Evolutionary conservation across 2,888 invertebrate genomes (phyloP).

Genomic region (Cheilosia vulpina): DNA sequence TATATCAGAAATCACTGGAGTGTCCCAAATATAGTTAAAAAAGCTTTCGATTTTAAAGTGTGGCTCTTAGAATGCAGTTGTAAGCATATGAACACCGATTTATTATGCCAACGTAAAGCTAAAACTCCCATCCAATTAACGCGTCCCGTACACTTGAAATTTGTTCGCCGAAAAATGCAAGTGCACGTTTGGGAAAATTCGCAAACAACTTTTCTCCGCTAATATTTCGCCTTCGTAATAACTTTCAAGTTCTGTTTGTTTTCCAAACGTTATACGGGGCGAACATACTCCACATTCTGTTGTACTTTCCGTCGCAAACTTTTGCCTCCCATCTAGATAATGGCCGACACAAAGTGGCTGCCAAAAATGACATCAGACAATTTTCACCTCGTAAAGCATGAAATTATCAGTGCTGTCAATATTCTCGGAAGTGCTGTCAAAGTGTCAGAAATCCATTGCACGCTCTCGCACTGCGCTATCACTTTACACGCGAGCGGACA

Average conservation of each 20-base stretch:
- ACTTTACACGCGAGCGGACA: constrained; percentile 43
- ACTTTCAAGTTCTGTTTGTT: constrained; percentile 29
- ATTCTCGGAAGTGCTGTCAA: constrained; percentile 53
- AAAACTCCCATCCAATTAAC: constrained; percentile 45
- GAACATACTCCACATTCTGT: background rate
- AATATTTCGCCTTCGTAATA: constrained; percentile 4
- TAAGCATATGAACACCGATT: too few relatives aligned
- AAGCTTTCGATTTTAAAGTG: too few relatives aligned
- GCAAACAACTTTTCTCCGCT: constrained; percentile 8
- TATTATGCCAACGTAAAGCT: constrained; percentile 2
- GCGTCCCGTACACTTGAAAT: background rate
- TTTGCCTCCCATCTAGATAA: too few relatives aligned
- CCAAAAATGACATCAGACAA: constrained; percentile 23
- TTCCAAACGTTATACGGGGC: background rate
- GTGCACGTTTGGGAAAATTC: constrained; percentile 35
- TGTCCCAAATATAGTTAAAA: too few relatives aligned
- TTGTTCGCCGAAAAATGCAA: constrained; percentile 19
- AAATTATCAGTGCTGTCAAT: constrained; percentile 45
- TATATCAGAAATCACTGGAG: too few relatives aligned
- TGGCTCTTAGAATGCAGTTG: too few relatives aligned
- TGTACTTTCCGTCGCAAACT: background rate
- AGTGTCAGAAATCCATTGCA: constrained; percentile 58
- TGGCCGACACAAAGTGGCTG: too few relatives aligned
- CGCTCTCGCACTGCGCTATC: constrained; percentile 8
- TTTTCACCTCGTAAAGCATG: constrained; percentile 36